phyloP scores from a whole-genome alignment of 2,888 invertebrate species.

The Rotaria macrura region DNA sequence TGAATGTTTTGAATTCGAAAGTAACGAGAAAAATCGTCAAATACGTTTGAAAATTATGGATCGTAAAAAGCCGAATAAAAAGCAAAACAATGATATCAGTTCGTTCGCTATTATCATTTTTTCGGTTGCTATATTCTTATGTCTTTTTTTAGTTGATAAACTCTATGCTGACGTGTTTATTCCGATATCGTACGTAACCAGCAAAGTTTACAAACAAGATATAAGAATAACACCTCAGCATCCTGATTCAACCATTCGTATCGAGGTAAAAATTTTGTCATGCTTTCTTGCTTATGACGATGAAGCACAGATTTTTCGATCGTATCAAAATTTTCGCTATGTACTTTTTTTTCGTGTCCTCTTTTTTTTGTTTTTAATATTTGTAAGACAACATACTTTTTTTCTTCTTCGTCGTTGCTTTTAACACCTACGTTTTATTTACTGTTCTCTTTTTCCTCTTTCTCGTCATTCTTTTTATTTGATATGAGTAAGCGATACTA shows the following conservation, averaged over 20 bases:
- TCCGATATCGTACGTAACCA: background rate
- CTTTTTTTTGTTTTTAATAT: background rate
- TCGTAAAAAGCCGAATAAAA: background rate
- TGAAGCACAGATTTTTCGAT: no score
- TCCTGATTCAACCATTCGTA: background rate
- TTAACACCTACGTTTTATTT: background rate
- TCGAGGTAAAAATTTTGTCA: background rate
- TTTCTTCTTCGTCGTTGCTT: background rate
- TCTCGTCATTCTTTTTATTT: background rate
- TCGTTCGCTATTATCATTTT: background rate
- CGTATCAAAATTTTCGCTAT: background rate
- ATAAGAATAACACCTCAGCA: background rate
- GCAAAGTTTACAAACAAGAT: background rate
- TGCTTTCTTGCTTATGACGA: no score
- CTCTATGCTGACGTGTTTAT: background rate
- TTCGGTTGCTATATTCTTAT: background rate
- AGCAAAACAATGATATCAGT: background rate
- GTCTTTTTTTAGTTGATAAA: background rate
- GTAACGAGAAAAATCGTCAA: background rate
- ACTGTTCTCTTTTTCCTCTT: background rate
- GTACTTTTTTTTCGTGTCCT: background rate
- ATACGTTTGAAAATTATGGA: background rate
- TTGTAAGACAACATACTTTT: background rate
- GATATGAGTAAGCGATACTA: no score
- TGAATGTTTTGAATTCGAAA: background rate